Percentiles rank a stretch among this genome's conserved stretches.
These are phyloP conservation scores for Coregonus sp. DNA, from an alignment of 2,797 vertebrate genomes.

Conservation along the genomic window DNA sequence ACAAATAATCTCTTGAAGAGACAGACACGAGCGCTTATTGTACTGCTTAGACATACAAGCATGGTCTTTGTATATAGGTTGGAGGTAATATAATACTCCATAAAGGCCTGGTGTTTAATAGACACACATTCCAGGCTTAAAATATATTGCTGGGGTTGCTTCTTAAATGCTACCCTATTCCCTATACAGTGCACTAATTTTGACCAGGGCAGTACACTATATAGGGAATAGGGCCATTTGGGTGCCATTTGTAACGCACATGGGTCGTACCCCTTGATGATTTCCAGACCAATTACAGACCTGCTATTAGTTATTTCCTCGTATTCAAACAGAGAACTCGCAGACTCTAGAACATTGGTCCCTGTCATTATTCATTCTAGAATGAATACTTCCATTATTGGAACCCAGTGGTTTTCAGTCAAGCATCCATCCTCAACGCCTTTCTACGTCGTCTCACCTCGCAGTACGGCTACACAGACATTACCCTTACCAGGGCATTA, in stretches of 20 bases:
- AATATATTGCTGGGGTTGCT: slow-evolving; percentile 18
- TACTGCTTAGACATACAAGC: neutral
- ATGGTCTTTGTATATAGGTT: slow-evolving; percentile 27
- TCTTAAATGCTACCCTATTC: no score
- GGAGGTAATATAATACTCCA: slow-evolving; percentile 36
- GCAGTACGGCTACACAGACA: slow-evolving; percentile 33
- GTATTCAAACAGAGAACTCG: slow-evolving; percentile 17
- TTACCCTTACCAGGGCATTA: slow-evolving; percentile 14
- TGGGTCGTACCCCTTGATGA: no score
- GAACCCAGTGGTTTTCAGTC: slow-evolving; percentile 30
- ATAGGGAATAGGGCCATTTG: no score
- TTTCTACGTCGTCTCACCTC: slow-evolving; percentile 31
- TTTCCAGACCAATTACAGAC: neutral
- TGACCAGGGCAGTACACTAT: no score
- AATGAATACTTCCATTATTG: slow-evolving; percentile 44
- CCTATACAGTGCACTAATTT: no score
- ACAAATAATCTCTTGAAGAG: neutral
- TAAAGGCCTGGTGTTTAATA: slow-evolving; percentile 23
- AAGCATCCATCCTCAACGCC: slow-evolving; percentile 32
- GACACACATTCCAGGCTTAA: slow-evolving; percentile 36
- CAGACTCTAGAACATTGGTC: neutral
- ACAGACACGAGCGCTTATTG: neutral
- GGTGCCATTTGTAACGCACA: no score
- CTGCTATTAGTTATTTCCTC: slow-evolving; percentile 37
- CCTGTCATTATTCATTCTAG: slow-evolving; percentile 22